Conservation (phyloP, 2,797 vertebrate genomes). For the Austrolebias charrua region DNA sequence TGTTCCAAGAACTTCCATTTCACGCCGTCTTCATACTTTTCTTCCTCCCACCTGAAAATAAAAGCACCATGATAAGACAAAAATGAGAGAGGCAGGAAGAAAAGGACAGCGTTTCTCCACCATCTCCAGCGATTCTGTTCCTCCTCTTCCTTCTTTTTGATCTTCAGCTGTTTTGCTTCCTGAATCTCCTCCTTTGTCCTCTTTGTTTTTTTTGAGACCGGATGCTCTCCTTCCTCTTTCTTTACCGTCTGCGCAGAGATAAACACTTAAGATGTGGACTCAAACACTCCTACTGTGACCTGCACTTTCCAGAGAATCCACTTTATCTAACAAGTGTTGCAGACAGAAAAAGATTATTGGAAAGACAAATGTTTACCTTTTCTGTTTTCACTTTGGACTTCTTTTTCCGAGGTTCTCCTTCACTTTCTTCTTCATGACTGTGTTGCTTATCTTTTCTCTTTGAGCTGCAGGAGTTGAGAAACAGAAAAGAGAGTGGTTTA, state of each 20-base stretch:
- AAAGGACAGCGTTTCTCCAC: conserved; percentile 53
- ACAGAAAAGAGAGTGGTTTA: conserved; percentile 3
- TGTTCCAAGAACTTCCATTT: conserved; percentile 82
- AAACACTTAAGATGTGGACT: conserved; percentile 8
- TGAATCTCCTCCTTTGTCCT: conserved; percentile 73
- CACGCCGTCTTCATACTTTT: conserved; percentile 79
- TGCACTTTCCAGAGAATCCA: background rate
- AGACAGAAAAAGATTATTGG: background rate
- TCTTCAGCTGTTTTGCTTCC: conserved; percentile 69
- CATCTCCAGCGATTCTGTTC: conserved; percentile 82
- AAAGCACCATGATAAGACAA: conserved; percentile 5
- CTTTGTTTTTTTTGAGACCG: conserved; percentile 61
- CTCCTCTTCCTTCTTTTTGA: conserved; percentile 79
- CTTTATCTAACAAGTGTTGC: background rate
- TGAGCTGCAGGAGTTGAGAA: conserved; percentile 22
- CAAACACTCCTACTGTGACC: background rate
- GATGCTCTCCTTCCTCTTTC: conserved; percentile 62
- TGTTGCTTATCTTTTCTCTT: conserved; percentile 26
- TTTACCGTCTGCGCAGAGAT: conserved; percentile 54
- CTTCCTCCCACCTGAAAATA: conserved; percentile 76
- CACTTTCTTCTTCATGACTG: conserved; percentile 15
- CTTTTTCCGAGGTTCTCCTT: conserved; percentile 25
- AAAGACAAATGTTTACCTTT: conserved; percentile 40
- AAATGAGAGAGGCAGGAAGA: conserved; percentile 11
- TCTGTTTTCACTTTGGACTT: conserved; percentile 37